These are phyloP conservation scores for Tyria jacobaeae DNA, from an alignment of 2,888 invertebrate genomes.

Conservation along the genomic window DNA sequence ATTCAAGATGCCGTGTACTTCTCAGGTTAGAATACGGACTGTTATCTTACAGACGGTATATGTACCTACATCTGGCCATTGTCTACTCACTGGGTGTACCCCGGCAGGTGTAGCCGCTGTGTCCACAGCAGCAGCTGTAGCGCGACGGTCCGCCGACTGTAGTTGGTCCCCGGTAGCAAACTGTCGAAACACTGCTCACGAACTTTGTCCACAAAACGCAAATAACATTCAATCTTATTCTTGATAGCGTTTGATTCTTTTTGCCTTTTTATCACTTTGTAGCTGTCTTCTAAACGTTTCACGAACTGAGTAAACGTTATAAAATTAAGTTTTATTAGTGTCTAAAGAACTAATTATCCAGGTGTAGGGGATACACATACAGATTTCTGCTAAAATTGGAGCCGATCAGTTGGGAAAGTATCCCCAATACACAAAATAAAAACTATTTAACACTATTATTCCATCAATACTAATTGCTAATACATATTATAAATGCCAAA, in stretches of 20 bases:
- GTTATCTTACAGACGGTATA: too few relatives aligned
- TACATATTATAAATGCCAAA: too few relatives aligned
- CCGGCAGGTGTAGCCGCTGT: conserved; percentile 54
- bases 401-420: too few relatives aligned
- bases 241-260: conserved; percentile 27
- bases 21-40: too few relatives aligned
- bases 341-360: too few relatives aligned
- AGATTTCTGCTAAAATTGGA: too few relatives aligned
- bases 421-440: too few relatives aligned
- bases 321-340: background rate
- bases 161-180: conserved; percentile 88
- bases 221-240: conserved; percentile 61
- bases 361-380: too few relatives aligned
- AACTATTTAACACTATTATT: too few relatives aligned
- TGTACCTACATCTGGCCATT: too few relatives aligned
- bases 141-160: conserved; percentile 86
- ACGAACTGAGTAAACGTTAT: conserved; percentile 61
- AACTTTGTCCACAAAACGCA: conserved; percentile 78
- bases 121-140: conserved; percentile 83
- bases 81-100: conserved; percentile 53
- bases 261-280: conserved; percentile 61
- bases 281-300: conserved; percentile 72
- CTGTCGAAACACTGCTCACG: conserved; percentile 83
- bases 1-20: too few relatives aligned
- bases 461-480: too few relatives aligned